Evolutionary conservation across 1,140 invertebrate species (phyloP).

Genomic region (Subanguina moxae): DNA sequence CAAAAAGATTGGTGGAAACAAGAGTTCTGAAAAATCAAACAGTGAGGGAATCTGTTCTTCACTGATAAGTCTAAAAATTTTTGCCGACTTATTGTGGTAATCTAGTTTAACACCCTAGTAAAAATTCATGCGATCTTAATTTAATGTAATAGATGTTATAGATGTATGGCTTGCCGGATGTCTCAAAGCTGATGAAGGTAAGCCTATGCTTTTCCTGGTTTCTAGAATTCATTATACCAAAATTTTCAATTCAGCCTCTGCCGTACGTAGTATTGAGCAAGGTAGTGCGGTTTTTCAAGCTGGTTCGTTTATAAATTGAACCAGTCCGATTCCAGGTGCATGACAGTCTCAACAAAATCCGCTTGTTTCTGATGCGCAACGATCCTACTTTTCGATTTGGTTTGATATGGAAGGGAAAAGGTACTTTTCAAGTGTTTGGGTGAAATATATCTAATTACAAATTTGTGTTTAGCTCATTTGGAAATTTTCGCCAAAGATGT

Average conservation of each 20-base stretch:
- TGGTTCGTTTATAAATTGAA: no score
- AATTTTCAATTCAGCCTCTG: slow-evolving; percentile 53
- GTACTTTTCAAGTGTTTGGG: no score
- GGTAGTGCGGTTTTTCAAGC: slow-evolving; percentile 13
- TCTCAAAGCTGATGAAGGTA: slow-evolving; percentile 1
- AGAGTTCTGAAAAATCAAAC: no score
- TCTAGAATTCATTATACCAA: slow-evolving; percentile 34
- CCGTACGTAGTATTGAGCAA: slow-evolving; percentile 55
- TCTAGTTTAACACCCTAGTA: no score
- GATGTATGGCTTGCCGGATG: not conserved
- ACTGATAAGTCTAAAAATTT: no score
- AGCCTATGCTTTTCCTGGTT: no score
- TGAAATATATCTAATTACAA: no score
- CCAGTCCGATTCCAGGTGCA: slow-evolving; percentile 39
- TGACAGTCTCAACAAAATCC: slow-evolving; percentile 56
- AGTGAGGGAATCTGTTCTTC: no score
- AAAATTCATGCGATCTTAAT: no score
- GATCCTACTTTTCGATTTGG: slow-evolving; percentile 51
- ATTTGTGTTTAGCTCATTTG: slow-evolving; percentile 18
- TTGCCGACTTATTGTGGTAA: no score
- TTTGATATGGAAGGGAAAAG: slow-evolving; percentile 56
- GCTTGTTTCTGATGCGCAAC: slow-evolving; percentile 52
- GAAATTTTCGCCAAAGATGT: slow-evolving; percentile 44
- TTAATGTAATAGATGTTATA: no score
- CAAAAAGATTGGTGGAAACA: no score